Percentiles rank a stretch among this genome's conserved stretches.
These are phyloP conservation scores for Campopleginae sp. DNA, from an alignment of 2,888 invertebrate genomes.

Conservation along the genomic window DNA sequence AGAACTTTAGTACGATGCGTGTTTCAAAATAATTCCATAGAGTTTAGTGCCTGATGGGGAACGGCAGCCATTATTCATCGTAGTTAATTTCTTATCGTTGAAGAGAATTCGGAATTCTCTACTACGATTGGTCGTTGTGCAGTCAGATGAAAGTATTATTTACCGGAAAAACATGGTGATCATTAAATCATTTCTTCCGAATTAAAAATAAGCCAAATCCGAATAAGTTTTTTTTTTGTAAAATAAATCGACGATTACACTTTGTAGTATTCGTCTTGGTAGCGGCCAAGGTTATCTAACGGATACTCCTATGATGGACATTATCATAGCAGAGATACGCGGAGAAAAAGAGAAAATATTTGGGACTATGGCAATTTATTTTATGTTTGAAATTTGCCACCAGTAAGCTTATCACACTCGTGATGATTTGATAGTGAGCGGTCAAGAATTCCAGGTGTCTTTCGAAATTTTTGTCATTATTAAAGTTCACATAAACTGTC, in stretches of 20 bases:
- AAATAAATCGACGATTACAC: not conserved
- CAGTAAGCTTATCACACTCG: too few species aligned
- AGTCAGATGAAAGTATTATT: slow-evolving; percentile 13
- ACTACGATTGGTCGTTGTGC: slow-evolving; percentile 2
- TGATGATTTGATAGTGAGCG: too few species aligned
- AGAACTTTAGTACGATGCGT: slow-evolving; percentile 24
- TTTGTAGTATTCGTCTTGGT: too few species aligned
- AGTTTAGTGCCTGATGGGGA: slow-evolving; percentile 33
- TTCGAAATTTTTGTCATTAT: too few species aligned
- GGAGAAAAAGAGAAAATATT: too few species aligned
- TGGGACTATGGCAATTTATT: too few species aligned
- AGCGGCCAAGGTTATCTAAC: not conserved
- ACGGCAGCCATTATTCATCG: not conserved
- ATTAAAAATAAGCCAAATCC: not conserved
- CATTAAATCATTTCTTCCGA: slow-evolving; percentile 34
- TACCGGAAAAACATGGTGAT: slow-evolving; percentile 20
- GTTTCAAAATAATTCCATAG: slow-evolving; percentile 55
- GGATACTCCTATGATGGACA: not conserved
- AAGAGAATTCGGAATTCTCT: slow-evolving; percentile 5
- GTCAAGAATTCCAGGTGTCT: too few species aligned
- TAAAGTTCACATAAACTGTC: too few species aligned
- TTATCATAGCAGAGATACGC: too few species aligned
- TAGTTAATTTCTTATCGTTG: not conserved
- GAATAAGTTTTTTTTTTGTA: not conserved
- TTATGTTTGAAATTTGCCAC: too few species aligned